phyloP scores from a whole-genome alignment of 2,113 vertebrate genomes.

The Tor tambroides region DNA sequence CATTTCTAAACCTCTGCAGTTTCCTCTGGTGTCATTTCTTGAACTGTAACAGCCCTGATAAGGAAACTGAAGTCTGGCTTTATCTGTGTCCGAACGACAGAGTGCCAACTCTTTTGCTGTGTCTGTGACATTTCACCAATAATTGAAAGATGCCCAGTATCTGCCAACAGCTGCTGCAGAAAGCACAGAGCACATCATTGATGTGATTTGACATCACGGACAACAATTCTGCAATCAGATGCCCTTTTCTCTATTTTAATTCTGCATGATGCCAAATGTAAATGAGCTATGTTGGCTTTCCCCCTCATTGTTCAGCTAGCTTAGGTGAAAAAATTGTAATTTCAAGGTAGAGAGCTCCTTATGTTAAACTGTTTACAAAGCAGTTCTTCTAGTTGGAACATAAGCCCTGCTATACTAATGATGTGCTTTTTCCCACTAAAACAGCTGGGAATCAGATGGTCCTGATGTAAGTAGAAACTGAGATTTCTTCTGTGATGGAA shows the following conservation, averaged over 20 bases:
- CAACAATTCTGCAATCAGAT: slow-evolving; percentile 23
- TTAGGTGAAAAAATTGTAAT: background rate
- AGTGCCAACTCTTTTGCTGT: slow-evolving; percentile 2
- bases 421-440: slow-evolving; percentile 7
- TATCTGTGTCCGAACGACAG: slow-evolving; percentile 42
- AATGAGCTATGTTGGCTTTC: background rate
- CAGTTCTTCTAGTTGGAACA: background rate
- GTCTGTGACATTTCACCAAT: slow-evolving; percentile 55
- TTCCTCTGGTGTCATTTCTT: slow-evolving; percentile 6
- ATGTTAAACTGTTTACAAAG: background rate
- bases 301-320: background rate
- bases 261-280: background rate
- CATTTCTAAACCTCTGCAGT: slow-evolving; percentile 23
- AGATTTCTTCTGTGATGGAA: slow-evolving; percentile 45
- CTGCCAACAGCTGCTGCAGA: slow-evolving; percentile 40
- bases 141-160: slow-evolving; percentile 37
- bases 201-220: background rate
- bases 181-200: slow-evolving; percentile 23
- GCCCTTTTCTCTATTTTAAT: slow-evolving; percentile 26
- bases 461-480: slow-evolving; percentile 25
- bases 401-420: background rate
- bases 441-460: slow-evolving; percentile 27
- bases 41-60: slow-evolving; percentile 43
- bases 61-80: slow-evolving; percentile 29
- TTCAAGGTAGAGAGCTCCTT: background rate